phyloP scores from a whole-genome alignment of 1,140 invertebrate genomes.

The Halictus rubicundus region DNA sequence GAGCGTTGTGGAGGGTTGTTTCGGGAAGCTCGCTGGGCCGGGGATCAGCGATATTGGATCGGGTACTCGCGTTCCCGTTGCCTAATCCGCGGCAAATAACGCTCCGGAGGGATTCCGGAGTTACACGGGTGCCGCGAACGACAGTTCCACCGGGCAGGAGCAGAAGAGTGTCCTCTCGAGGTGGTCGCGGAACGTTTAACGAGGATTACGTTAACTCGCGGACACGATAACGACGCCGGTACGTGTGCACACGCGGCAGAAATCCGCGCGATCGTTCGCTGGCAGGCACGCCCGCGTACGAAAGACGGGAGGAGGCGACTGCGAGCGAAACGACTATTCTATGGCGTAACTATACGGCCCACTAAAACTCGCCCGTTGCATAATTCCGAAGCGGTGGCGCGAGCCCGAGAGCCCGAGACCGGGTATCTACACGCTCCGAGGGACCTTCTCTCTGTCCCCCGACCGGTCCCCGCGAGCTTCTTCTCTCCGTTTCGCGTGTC shows the following conservation, averaged over 20 bases:
- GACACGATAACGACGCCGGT: background rate
- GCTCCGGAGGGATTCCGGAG: too few species aligned
- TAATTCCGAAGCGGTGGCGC: conserved; percentile 65
- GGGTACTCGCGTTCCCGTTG: too few species aligned
- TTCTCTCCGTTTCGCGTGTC: conserved; percentile 12
- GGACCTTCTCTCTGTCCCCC: conserved; percentile 16
- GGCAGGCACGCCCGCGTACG: conserved; percentile 1
- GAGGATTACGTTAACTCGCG: conserved; percentile 19
- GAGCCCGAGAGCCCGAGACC: conserved; percentile 29
- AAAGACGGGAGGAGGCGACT: conserved; percentile 50
- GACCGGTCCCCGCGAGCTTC: background rate
- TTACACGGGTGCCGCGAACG: too few species aligned
- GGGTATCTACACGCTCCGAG: conserved; percentile 58
- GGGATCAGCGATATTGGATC: too few species aligned
- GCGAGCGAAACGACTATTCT: conserved; percentile 53
- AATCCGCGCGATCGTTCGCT: conserved; percentile 10
- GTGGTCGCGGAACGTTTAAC: background rate
- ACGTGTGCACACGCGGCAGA: background rate
- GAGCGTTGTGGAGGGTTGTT: too few species aligned
- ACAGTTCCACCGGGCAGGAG: background rate
- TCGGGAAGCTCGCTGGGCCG: too few species aligned
- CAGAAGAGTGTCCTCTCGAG: background rate
- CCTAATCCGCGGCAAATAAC: too few species aligned
- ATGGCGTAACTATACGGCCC: conserved; percentile 78
- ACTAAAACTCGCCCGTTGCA: conserved; percentile 77